Conservation (phyloP, 2,113 vertebrate species). For the Gnathonemus longibarbis region DNA sequence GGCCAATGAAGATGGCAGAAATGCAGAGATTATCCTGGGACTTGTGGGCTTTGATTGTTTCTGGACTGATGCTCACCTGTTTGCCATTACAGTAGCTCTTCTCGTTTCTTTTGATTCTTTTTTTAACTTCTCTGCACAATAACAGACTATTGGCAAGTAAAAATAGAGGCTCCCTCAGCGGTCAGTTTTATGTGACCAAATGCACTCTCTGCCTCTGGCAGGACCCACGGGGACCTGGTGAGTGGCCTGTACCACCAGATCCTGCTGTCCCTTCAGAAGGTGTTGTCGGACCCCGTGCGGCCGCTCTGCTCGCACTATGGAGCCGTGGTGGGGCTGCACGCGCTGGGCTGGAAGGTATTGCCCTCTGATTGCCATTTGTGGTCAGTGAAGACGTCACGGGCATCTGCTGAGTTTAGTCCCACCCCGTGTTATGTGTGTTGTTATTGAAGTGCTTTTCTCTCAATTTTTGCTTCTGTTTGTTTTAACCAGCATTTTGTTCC, state of each 20-base stretch:
- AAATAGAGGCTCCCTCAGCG: background rate
- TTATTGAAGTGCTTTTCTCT: background rate
- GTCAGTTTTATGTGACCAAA: background rate
- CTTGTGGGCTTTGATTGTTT: background rate
- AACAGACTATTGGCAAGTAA: background rate
- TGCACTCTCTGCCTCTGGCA: conserved; percentile 31
- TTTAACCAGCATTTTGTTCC: background rate
- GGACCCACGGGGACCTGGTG: conserved; percentile 81
- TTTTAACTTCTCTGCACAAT: background rate
- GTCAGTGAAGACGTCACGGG: background rate
- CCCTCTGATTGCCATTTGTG: background rate
- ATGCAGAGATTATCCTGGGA: background rate
- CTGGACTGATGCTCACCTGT: background rate
- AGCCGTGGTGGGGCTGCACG: conserved; percentile 82
- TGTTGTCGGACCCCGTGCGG: conserved; percentile 79
- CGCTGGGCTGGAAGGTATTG: conserved; percentile 85
- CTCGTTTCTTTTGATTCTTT: background rate
- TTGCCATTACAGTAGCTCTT: background rate
- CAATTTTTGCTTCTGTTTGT: background rate
- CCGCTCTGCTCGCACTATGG: conserved; percentile 91
- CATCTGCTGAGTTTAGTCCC: background rate
- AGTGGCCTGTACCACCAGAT: conserved; percentile 84
- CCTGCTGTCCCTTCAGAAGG: conserved; percentile 83
- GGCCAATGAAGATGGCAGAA: background rate
- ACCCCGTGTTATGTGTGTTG: background rate